These are phyloP conservation scores for Panthera uncia DNA, from an alignment of 2,113 vertebrate genomes.

Conservation along the genomic window DNA sequence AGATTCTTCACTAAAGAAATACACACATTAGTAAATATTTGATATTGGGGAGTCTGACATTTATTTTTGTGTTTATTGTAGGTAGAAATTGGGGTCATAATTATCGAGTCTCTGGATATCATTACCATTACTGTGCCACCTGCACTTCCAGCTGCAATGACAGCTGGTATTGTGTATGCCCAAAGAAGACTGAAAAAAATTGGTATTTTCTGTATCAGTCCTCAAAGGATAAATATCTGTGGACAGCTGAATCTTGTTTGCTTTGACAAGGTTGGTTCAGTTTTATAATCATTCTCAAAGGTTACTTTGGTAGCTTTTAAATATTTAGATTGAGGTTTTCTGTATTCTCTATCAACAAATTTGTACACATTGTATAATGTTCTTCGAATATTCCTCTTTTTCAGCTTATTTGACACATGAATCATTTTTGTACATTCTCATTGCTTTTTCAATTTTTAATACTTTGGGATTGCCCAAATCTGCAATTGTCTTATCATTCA, in stretches of 20 bases:
- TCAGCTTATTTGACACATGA: background rate
- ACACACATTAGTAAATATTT: background rate
- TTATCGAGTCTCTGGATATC: constrained; percentile 97
- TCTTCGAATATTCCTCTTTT: background rate
- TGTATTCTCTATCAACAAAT: background rate
- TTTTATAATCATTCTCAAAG: constrained; percentile 53
- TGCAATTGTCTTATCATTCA: background rate
- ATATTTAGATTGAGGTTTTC: background rate
- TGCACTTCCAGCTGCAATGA: constrained; percentile 97
- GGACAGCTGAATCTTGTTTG: constrained; percentile 98
- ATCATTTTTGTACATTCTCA: background rate
- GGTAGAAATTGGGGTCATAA: constrained; percentile 90
- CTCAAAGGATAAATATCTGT: constrained; percentile 98
- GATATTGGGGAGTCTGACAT: background rate
- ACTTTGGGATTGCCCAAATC: background rate
- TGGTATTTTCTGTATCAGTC: constrained; percentile 98
- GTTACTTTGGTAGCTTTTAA: constrained; percentile 37
- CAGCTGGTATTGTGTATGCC: constrained; percentile 97
- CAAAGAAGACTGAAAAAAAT: constrained; percentile 93
- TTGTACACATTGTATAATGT: background rate
- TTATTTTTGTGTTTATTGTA: constrained; percentile 73
- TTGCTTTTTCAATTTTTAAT: constrained; percentile 21
- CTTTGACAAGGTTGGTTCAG: constrained; percentile 94
- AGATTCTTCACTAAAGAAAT: constrained; percentile 36
- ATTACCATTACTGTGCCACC: constrained; percentile 99